Base-by-base conservation (phyloP, 2,888 invertebrate genomes). In the Hoplodrina ambigua region DNA sequence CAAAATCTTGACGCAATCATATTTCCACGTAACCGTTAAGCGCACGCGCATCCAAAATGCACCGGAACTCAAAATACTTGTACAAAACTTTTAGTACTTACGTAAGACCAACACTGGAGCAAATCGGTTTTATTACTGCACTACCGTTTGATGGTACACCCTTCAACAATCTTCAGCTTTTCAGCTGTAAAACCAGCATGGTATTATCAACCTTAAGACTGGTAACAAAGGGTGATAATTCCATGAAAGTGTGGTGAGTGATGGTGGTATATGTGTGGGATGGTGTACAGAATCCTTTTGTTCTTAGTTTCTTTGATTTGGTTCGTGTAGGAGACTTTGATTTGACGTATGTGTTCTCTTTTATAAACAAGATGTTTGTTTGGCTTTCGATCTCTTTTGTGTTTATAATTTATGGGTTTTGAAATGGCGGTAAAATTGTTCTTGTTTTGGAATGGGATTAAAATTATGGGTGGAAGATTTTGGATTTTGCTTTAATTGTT, bases 241-340 rank as follows among this genome's bases (percentile, higher is more conserved):
- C 8, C 10, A 0, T 82, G 62, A 33, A 46, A 5, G 6, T n/a
- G 5, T 17, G 11, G 7, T 15, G n/a, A 10, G 33, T 19, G 11
- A 30, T 49, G n/a, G 52, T 20, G 54, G n/a, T 20, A 66, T 62
- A 58, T 67, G 52, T 30, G 66, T 56, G 71, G 56, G n/a, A 44
- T 52, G 13, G 13, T 63, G 59, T 50, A 64, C 49, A 62, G 67
- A 83, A 77, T 86, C 82, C 87, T 87, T 89, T 88, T 89, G 88
- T 89, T 86, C 84, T 80, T 52, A 41, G 20, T 73, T 72, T 82
- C 90, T 90, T 90, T 90, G 90, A 90, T 89, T 80, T 75, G 76
- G 63, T 61, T 62, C 63, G 75, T 83, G 82, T 78, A 17, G 75
- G 75, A 76, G 78, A 78, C 80, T 85, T 78, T 81, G 78, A 81